Evolutionary conservation across 2,113 vertebrate species (phyloP).

Genomic region (Platichthys flesus): DNA sequence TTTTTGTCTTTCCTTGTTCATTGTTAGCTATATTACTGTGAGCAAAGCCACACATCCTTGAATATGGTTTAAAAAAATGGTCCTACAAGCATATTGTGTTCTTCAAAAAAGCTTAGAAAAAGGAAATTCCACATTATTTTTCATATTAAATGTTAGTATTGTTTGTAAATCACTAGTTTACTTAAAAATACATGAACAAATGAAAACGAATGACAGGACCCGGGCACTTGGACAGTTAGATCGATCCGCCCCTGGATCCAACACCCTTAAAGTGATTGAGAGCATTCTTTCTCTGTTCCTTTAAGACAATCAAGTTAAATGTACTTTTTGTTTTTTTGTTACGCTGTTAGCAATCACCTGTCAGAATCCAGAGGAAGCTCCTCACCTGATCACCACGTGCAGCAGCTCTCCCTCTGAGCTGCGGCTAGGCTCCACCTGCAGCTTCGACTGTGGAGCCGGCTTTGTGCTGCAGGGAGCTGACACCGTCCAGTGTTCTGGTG

Average conservation of each 20-base stretch:
- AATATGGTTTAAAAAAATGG: no score
- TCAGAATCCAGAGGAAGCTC: slow-evolving; percentile 33
- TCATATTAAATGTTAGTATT: no score
- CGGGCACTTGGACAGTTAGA: no score
- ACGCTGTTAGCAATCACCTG: slow-evolving; percentile 64
- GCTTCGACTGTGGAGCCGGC: slow-evolving; percentile 65
- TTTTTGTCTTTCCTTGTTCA: no score
- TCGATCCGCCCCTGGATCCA: background rate
- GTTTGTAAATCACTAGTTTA: no score
- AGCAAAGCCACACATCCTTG: no score
- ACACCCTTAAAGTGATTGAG: background rate
- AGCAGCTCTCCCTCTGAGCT: slow-evolving; percentile 31
- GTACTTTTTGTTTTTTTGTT: background rate
- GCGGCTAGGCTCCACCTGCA: slow-evolving; percentile 51
- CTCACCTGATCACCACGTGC: slow-evolving; percentile 51
- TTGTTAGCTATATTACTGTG: no score
- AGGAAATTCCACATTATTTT: no score
- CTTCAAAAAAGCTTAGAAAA: no score
- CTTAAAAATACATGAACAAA: no score
- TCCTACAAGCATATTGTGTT: no score
- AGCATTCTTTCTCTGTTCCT: background rate
- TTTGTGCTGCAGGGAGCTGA: slow-evolving; percentile 62
- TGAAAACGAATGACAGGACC: no score
- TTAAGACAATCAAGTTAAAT: background rate
- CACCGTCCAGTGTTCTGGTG: slow-evolving; percentile 45